A percentile compares a stretch with the other conserved stretches of the same genome.
These are phyloP conservation scores for Lytechinus pictus DNA, from an alignment of 35 echinoderm and acorn worm species.

Conservation along the genomic window DNA sequence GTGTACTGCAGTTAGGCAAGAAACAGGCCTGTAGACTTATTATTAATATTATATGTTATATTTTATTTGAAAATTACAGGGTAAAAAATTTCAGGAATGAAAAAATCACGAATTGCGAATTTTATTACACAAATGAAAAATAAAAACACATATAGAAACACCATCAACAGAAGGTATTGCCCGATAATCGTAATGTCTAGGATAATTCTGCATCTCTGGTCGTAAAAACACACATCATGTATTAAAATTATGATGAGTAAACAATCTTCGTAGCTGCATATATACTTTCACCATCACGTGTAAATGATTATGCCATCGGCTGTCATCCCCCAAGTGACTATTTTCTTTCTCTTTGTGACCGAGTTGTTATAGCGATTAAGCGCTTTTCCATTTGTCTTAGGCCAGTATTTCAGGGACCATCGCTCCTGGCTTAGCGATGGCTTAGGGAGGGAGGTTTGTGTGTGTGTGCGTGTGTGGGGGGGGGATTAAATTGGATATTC, in stretches of 20 bases:
- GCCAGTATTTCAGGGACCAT: not conserved
- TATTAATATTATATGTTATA: not conserved
- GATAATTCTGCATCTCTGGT: not conserved
- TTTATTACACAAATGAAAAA: not conserved
- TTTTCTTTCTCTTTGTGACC: not conserved
- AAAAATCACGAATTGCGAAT: not conserved
- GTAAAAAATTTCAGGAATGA: not conserved
- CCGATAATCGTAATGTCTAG: too few relatives aligned
- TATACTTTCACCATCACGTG: not conserved
- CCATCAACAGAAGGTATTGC: not conserved
- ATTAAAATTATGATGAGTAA: not conserved
- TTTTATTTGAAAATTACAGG: not conserved
- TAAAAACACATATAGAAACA: not conserved
- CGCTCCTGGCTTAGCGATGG: not conserved
- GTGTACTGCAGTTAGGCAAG: too few relatives aligned
- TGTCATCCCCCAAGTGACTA: not conserved
- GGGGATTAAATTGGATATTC: too few relatives aligned
- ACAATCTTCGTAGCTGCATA: not conserved
- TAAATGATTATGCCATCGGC: not conserved
- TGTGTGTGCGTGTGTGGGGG: not conserved
- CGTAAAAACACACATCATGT: not conserved
- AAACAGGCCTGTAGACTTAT: too few relatives aligned
- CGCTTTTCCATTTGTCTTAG: not conserved
- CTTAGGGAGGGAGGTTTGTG: too few relatives aligned
- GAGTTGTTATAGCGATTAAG: not conserved